A percentile compares a stretch with the other conserved stretches of the same genome.
Conservation (phyloP, 2,797 vertebrate genomes). For the Varecia variegata region DNA sequence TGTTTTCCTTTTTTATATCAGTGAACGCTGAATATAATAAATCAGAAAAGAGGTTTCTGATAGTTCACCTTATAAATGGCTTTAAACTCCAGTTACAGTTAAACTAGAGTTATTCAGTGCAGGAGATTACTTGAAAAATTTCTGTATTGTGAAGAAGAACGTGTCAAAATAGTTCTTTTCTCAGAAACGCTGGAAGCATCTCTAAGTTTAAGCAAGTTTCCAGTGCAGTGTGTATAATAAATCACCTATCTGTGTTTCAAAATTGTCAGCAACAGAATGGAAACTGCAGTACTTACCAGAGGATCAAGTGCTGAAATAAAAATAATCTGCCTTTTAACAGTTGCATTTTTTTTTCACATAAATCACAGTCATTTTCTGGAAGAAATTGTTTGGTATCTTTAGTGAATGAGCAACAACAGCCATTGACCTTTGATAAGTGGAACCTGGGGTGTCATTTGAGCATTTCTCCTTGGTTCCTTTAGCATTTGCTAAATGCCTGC, state of each 20-base stretch:
- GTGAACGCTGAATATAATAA: slow-evolving; percentile 18
- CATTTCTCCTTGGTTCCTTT: not conserved
- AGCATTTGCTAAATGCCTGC: not conserved
- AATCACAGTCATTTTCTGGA: slow-evolving; percentile 58
- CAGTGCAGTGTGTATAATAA: slow-evolving; percentile 63
- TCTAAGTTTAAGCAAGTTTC: slow-evolving; percentile 54
- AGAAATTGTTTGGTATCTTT: slow-evolving; percentile 48
- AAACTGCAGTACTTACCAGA: slow-evolving; percentile 58
- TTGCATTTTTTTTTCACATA: slow-evolving; percentile 39
- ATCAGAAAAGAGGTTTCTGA: slow-evolving; percentile 41
- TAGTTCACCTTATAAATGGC: slow-evolving; percentile 35
- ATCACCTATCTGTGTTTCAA: slow-evolving; percentile 61
- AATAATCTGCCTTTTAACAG: slow-evolving; percentile 53
- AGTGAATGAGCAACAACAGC: not conserved
- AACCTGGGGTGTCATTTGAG: not conserved
- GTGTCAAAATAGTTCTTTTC: slow-evolving; percentile 66
- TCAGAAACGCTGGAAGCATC: slow-evolving; percentile 54
- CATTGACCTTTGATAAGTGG: slow-evolving; percentile 35
- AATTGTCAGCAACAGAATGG: slow-evolving; percentile 53
- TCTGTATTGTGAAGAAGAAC: slow-evolving; percentile 54
- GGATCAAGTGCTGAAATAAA: slow-evolving; percentile 60
- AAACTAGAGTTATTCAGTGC: slow-evolving; percentile 24
- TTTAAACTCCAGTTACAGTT: slow-evolving; percentile 33
- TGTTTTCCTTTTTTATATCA: slow-evolving; percentile 35
- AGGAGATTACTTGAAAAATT: slow-evolving; percentile 7